phyloP scores from a whole-genome alignment of 2,113 vertebrate genomes.

The Mus pahari region DNA sequence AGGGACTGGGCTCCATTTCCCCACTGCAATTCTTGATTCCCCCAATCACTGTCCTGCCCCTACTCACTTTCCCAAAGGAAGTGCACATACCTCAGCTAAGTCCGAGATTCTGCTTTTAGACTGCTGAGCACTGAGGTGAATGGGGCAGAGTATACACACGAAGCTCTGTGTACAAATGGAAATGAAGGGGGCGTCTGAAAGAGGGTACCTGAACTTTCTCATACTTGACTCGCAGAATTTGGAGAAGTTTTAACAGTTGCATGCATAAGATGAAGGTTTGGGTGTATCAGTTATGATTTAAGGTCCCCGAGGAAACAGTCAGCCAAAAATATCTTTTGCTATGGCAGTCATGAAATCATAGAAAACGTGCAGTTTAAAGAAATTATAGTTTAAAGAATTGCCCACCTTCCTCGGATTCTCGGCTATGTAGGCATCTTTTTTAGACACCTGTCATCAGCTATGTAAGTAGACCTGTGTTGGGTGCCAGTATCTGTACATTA shows the following conservation, averaged over 20 bases:
- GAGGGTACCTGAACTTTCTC: not conserved
- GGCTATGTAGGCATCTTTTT: not conserved
- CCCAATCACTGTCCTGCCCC: not conserved
- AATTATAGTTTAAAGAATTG: not conserved
- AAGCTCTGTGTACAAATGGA: not conserved
- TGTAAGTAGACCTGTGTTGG: not conserved
- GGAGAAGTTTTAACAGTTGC: not conserved
- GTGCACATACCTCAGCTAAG: no score
- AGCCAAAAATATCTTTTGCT: not conserved
- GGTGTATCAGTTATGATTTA: not conserved
- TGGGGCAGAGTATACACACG: rapidly evolving
- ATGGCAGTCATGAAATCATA: not conserved
- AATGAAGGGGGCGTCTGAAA: not conserved
- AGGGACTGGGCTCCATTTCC: rapidly evolving
- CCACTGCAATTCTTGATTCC: rapidly evolving
- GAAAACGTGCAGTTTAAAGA: no score
- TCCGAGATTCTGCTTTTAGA: not conserved
- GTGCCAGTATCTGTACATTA: not conserved
- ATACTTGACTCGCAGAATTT: not conserved
- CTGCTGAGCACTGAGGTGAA: no score
- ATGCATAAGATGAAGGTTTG: not conserved
- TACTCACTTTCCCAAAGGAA: not conserved
- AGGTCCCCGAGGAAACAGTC: not conserved
- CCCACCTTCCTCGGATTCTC: not conserved
- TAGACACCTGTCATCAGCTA: not conserved